A percentile compares a stretch with the other conserved stretches of the same genome.
phyloP scores from a whole-genome alignment of 1,140 invertebrate species.

The Magallana ariakensis region DNA sequence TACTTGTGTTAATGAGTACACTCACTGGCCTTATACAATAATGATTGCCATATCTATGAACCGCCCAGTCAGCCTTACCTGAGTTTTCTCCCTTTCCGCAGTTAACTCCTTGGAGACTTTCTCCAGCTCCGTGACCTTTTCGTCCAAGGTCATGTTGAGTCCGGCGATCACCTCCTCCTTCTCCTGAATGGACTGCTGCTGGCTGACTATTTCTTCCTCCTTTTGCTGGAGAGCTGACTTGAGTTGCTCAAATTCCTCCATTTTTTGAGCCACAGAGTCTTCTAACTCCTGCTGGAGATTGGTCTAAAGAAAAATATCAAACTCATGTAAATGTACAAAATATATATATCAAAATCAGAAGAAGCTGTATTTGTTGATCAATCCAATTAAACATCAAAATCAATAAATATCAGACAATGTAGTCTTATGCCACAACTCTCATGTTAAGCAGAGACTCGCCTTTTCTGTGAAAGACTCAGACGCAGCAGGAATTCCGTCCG shows the following conservation, averaged over 20 bases:
- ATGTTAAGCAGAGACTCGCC: background rate
- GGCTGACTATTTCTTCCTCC: constrained; percentile 57
- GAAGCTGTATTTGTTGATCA: background rate
- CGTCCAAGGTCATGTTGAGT: background rate
- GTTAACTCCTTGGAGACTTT: background rate
- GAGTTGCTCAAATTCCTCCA: constrained; percentile 59
- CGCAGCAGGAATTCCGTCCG: constrained; percentile 39
- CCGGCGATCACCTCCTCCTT: constrained; percentile 33
- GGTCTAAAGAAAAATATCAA: constrained; percentile 60
- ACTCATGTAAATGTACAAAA: no score
- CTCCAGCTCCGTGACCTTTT: background rate
- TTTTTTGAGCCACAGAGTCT: constrained; percentile 63
- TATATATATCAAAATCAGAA: background rate
- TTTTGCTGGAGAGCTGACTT: constrained; percentile 57
- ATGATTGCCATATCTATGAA: no score
- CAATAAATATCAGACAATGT: no score
- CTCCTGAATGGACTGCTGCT: constrained; percentile 51
- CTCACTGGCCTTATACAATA: no score
- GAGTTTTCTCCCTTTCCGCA: constrained; percentile 1
- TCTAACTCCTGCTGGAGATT: constrained; percentile 73
- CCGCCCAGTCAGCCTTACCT: background rate
- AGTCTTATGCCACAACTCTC: no score
- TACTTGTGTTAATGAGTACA: no score
- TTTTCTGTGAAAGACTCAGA: constrained; percentile 56
- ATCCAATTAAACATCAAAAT: no score